Base-by-base conservation (phyloP, 2,888 invertebrate species). In the Conops quadrifasciatus region DNA sequence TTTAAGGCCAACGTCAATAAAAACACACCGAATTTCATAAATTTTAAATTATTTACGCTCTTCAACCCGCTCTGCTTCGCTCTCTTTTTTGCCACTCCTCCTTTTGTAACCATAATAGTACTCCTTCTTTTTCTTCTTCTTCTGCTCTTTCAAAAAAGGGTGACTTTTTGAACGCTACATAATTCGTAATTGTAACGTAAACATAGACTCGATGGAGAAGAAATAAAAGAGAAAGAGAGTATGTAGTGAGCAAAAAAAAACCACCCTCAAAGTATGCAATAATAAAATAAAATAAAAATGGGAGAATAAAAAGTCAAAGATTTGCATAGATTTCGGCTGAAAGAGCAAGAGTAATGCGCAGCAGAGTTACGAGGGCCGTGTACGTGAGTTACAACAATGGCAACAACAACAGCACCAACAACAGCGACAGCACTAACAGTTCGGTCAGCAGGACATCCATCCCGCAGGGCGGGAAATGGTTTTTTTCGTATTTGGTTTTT, bases 401-500 rank as follows among this genome's bases (percentile, higher is more conserved):
- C 56, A 56, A n/a, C 56, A 56, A 56, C 7, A 19, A 56, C 5
- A 56, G 26, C 21, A 56, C 13, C 28, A 59, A 60, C 30, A 60
- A 60, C 36, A 60, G 15, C 2, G n/a, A 26, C 28, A 13, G 15
- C 60, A 60, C 30, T 36, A 30, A 60, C 36, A 21, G 24, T n/a
- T n/a, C 24, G 53, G 53, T 11, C 53, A 53, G 13, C 53, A 53
- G 53, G 53, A 53, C 60, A 36, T 30, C 19, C 30, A 30, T 36
- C 71, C 64, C 71, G 67, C 67, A 58, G 72, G 73, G 75, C 21
- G 70, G 60, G 16, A 64, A 71, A 65, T 71, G 71, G 73, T 73
- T 68, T 59, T 19, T 28, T 15, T 15, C n/a, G n/a, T n/a, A n/a
- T n/a, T n/a, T n/a, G n/a, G n/a, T n/a, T n/a, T n/a, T n/a, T n/a